Base-by-base conservation (phyloP, 2,888 invertebrate species). In the Patella depressa region DNA sequence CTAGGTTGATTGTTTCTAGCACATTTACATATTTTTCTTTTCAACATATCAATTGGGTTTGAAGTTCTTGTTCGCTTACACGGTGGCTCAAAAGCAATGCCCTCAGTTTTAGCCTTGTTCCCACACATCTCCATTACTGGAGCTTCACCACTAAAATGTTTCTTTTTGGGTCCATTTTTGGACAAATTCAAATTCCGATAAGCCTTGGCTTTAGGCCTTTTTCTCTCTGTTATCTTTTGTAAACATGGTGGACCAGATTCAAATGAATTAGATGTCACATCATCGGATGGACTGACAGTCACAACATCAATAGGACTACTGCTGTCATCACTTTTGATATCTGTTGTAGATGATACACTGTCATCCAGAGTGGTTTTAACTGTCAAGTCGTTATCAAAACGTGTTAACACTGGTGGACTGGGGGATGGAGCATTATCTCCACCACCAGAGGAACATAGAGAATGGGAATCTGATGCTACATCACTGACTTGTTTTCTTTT, bases 1-100 rank as follows among this genome's bases (percentile, higher is more conserved):
- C 97, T 97, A 0, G 97, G 97, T 24, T 95, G 95, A 0, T 97
- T 96, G 0, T 97, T 96, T 92, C 96, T 96, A 4, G 97, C 97
- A 93, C 98, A 98, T 79, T 97, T 94, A 90, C 97, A 98, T n/a
- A 83, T 79, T 75, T 85, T 86, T 17, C 82, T 71, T 14, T 65
- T 65, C 53, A 71, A 59, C 53, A 53, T 15, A 53, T 55, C 29
- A 19, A 55, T 34, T 15, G 53, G 29, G 76, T 83, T 77, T 71
- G 80, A 75, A 76, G 78, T 70, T 75, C 84, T 73, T 70, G 78
- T 78, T 78, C 80, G 78, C 74, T 84, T 85, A 57, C 80, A 72
- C 14, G 79, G 76, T 34, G 79, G 82, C 29, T 82, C 80, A 77
- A 78, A 79, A 17, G 69, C 57, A 34, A 74, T 78, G 17, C 19